phyloP scores from a whole-genome alignment of 2,113 vertebrate species.

The Parus major region DNA sequence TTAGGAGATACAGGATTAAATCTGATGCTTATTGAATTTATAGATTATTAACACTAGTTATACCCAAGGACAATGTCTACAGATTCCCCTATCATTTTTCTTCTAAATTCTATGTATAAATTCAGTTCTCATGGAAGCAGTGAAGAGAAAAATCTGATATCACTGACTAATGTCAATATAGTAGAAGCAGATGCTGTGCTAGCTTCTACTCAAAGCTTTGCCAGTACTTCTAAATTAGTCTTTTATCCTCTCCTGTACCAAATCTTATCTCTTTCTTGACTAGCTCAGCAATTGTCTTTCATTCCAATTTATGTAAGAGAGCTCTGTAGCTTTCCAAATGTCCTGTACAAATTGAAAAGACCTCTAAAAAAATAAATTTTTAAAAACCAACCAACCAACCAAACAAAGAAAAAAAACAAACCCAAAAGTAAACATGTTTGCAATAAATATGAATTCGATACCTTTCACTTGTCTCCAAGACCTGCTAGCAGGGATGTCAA shows the following conservation, averaged over 20 bases:
- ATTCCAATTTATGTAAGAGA: not conserved
- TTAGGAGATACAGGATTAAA: not conserved
- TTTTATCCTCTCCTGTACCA: not conserved
- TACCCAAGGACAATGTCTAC: not conserved
- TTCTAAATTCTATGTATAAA: not conserved
- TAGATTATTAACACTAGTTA: not conserved
- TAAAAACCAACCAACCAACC: too few relatives aligned
- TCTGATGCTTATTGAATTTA: not conserved
- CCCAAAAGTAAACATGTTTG: not conserved
- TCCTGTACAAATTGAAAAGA: not conserved
- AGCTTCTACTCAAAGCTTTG: not conserved
- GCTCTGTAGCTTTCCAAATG: not conserved
- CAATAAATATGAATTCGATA: not conserved
- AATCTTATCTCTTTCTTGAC: not conserved
- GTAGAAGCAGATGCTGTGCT: slow-evolving; percentile 17
- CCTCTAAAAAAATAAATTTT: not conserved
- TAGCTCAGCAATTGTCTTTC: not conserved
- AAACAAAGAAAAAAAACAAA: not conserved
- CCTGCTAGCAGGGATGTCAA: not conserved
- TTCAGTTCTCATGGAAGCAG: not conserved
- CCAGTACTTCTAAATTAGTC: not conserved
- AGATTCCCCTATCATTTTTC: not conserved
- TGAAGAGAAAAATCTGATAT: not conserved
- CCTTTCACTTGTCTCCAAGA: not conserved
- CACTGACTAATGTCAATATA: not conserved